Base-by-base conservation (phyloP, 2,888 invertebrate genomes). In the Apamea monoglypha region DNA sequence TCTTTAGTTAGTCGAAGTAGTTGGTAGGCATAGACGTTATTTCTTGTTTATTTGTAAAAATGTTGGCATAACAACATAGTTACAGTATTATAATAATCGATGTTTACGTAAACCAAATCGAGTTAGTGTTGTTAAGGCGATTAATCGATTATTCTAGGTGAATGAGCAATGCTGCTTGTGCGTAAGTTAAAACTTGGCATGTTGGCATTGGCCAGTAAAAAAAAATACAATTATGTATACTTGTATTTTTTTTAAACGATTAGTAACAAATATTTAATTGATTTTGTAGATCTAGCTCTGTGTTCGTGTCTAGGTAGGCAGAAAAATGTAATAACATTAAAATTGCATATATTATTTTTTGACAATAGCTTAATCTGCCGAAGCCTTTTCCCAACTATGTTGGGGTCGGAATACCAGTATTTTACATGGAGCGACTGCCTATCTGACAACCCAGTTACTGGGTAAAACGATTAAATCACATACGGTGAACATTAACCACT, bases 81-180 rank as follows among this genome's bases (percentile, higher is more conserved):
- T 25, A 44, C 56, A 59, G 68, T 67, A 81, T 85, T 76, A 70
- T 50, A 64, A 73, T 80, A 75, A 70, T 76, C 75, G n/a, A 66
- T 73, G 69, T 66, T 76, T 50, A 66, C 85, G 50, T 75, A 80
- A 80, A 64, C 63, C 29, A 53, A 75, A 75, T 74, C 63, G 71
- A 32, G 66, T 84, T 74, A 74, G 67, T 64, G 72, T 63, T 14
- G 70, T 40, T 25, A 59, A 74, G 50, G 66, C 67, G 74, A 72
- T 63, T 71, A 84, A 72, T 72, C 69, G 71, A 69, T 83, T 29
- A 80, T 56, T 74, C 59, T 61, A 69, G 64, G 25, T 59, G 47
- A 78, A 70, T n/a, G 56, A 21, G 32, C 63, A 69, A 63, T 47
- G 68, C 25, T 56, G 12, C n/a, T 40, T 16, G 16, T 56, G 16